Conservation (phyloP, 2,113 vertebrate genomes). For the Vicugna pacos region DNA sequence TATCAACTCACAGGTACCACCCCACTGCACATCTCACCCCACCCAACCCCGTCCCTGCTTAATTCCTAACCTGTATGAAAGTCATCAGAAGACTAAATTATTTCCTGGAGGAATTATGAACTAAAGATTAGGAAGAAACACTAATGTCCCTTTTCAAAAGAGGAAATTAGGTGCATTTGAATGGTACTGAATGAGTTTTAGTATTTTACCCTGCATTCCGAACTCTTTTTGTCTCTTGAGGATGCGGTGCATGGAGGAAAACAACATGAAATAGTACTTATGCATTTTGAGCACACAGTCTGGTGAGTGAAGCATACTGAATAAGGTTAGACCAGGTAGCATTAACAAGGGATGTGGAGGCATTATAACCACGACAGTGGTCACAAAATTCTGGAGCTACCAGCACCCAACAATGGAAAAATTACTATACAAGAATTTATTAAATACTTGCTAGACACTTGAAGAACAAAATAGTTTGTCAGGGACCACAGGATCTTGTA, state of each 20-base stretch:
- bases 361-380: slow-evolving; percentile 61
- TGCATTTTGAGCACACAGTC: not conserved
- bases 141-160: not conserved
- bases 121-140: not conserved
- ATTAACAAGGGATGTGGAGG: slow-evolving; percentile 45
- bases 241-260: not conserved
- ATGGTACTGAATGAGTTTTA: not conserved
- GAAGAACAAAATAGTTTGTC: slow-evolving; percentile 40
- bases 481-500: slow-evolving; percentile 23
- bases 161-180: slow-evolving; percentile 7
- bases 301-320: slow-evolving; percentile 19
- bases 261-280: not conserved
- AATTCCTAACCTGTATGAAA: not conserved
- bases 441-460: slow-evolving; percentile 70
- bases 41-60: not conserved
- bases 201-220: slow-evolving; percentile 55
- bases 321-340: slow-evolving; percentile 37
- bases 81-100: not conserved
- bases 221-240: slow-evolving; percentile 25
- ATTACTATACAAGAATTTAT: slow-evolving; percentile 67
- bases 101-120: slow-evolving; percentile 18
- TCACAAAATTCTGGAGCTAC: slow-evolving; percentile 62
- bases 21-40: not conserved
- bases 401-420: slow-evolving; percentile 45
- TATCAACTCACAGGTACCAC: too few species aligned